Conservation (phyloP, 2,113 vertebrate genomes). For the Xiphophorus maculatus region DNA sequence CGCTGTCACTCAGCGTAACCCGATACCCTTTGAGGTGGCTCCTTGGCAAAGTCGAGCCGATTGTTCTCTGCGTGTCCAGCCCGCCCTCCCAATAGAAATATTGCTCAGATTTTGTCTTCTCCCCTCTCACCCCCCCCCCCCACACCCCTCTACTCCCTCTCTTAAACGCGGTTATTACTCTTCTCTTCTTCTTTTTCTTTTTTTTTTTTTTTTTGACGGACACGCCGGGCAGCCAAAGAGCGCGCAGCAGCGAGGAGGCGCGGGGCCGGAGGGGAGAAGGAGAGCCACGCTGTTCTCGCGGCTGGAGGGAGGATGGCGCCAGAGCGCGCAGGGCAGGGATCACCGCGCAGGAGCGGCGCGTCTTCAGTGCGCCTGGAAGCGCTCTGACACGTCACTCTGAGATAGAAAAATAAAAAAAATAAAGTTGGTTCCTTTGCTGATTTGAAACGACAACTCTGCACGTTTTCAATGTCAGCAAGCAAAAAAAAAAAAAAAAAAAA, state of each 20-base stretch:
- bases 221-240: conserved; percentile 84
- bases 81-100: conserved; percentile 84
- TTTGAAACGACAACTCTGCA: no score
- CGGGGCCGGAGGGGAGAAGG: not conserved
- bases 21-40: conserved; percentile 93
- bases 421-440: not conserved
- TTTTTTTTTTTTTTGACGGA: conserved; percentile 83
- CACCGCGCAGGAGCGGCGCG: conserved; percentile 30
- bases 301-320: conserved; percentile 71
- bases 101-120: conserved; percentile 78
- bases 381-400: not conserved
- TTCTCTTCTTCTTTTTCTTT: conserved; percentile 54
- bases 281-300: conserved; percentile 49
- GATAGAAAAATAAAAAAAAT: not conserved
- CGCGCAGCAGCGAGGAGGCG: conserved; percentile 33
- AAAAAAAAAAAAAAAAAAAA: no score
- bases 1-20: conserved; percentile 99
- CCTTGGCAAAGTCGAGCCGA: conserved; percentile 87
- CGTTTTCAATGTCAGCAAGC: no score
- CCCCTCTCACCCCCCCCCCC: not conserved
- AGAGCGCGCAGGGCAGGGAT: conserved; percentile 61
- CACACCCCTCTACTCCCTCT: not conserved
- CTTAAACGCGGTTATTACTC: conserved; percentile 62
- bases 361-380: conserved; percentile 22
- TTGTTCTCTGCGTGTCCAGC: conserved; percentile 84